phyloP scores from a whole-genome alignment of 2,113 vertebrate genomes.

The Tamias sibiricus region DNA sequence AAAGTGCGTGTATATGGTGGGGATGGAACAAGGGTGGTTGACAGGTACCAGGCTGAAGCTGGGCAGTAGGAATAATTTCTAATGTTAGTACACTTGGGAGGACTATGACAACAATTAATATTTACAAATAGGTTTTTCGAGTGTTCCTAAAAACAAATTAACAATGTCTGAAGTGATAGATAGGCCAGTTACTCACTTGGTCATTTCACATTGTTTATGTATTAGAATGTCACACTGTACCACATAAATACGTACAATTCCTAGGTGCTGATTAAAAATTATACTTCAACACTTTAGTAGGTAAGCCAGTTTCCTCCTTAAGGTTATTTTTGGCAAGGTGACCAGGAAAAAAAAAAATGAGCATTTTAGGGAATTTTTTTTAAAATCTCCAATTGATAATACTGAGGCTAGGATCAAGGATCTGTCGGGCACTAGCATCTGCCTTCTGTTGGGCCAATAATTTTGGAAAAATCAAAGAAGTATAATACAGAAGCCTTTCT shows the following conservation, averaged over 20 bases:
- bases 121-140: not conserved
- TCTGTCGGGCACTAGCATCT: not conserved
- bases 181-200: not conserved
- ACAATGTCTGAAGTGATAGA: not conserved
- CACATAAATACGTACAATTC: not conserved
- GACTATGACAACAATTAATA: not conserved
- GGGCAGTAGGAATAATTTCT: not conserved
- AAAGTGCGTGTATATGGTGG: not conserved
- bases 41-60: not conserved
- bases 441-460: not conserved
- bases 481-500: not conserved
- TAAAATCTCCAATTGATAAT: not conserved
- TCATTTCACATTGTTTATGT: not conserved
- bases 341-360: not conserved
- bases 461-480: conserved; percentile 19
- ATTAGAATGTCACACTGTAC: not conserved
- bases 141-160: not conserved
- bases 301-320: too few species aligned
- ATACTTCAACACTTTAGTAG: too few species aligned
- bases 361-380: not conserved
- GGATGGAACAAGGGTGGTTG: too few species aligned
- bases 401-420: not conserved
- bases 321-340: not conserved
- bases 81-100: not conserved
- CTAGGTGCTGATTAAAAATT: not conserved